These are phyloP conservation scores for Myopa testacea DNA, from an alignment of 2,888 invertebrate genomes.

Conservation along the genomic window DNA sequence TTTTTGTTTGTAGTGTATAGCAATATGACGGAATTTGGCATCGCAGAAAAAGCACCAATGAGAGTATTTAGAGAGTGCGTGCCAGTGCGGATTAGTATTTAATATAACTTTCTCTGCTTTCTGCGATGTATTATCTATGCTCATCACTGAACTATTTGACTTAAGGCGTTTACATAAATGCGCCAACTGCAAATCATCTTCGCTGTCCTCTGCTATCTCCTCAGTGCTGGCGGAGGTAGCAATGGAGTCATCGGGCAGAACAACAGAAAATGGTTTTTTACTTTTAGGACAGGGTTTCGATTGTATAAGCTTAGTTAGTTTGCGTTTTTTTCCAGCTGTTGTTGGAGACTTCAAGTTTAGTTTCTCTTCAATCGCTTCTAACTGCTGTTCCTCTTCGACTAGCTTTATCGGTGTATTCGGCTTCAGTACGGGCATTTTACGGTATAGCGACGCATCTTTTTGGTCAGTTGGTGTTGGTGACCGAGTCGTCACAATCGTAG, in stretches of 20 bases:
- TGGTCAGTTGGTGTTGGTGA: not conserved
- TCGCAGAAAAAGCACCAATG: constrained; percentile 57
- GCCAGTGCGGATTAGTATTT: constrained; percentile 59
- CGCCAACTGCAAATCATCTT: constrained; percentile 41
- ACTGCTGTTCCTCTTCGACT: constrained; percentile 41
- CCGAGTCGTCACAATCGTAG: not conserved
- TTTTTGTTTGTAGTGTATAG: constrained; percentile 54
- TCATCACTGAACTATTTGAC: not conserved
- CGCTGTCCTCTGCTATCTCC: not conserved
- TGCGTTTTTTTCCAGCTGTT: not conserved
- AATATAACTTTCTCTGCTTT: constrained; percentile 41
- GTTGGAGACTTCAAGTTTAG: constrained; percentile 38
- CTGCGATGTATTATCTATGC: not conserved
- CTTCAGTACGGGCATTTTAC: constrained; percentile 54
- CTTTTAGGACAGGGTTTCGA: constrained; percentile 38
- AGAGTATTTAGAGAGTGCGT: constrained; percentile 54
- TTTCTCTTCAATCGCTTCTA: not conserved
- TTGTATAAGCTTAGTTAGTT: not conserved
- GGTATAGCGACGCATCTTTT: constrained; percentile 24
- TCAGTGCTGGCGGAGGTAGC: constrained; percentile 9
- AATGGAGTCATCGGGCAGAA: constrained; percentile 23
- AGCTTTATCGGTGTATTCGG: constrained; percentile 54
- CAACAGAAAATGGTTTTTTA: constrained; percentile 3
- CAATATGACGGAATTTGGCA: constrained; percentile 56
- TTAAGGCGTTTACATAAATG: constrained; percentile 35